Evolutionary conservation across 2,888 invertebrate species (phyloP).

Genomic region (Eucriotettix oculatus): DNA sequence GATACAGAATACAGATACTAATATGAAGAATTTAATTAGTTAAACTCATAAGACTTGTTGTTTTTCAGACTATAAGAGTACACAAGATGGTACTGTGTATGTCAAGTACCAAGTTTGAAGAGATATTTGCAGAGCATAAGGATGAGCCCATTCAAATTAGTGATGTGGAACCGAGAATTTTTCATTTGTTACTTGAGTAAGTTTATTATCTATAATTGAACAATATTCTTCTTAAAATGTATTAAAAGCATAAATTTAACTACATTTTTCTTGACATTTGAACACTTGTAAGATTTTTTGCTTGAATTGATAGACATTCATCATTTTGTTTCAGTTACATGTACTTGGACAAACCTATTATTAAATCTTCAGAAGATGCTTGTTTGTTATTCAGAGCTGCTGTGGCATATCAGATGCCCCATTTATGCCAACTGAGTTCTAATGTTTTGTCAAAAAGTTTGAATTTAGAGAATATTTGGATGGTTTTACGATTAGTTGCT

Average conservation of each 20-base stretch:
- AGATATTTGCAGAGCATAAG: background rate
- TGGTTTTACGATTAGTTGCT: background rate
- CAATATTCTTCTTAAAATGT: background rate
- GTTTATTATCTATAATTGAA: background rate
- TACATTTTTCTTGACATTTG: too few relatives aligned
- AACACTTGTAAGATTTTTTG: background rate
- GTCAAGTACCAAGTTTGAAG: constrained; percentile 6
- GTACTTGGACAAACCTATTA: constrained; percentile 1
- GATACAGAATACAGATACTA: too few relatives aligned
- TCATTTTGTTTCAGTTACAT: constrained; percentile 1
- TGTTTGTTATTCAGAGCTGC: constrained; percentile 1
- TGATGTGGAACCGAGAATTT: constrained; percentile 1
- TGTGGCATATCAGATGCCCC: background rate
- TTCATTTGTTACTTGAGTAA: constrained; percentile 2
- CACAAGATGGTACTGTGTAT: constrained; percentile 4
- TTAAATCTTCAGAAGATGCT: constrained; percentile 2
- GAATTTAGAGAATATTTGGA: constrained; percentile 2
- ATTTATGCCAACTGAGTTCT: constrained; percentile 1
- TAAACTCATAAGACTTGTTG: background rate
- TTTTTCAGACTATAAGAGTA: constrained; percentile 1
- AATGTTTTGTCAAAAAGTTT: background rate
- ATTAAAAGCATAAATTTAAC: too few relatives aligned
- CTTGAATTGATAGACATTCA: background rate
- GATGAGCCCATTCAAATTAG: background rate
- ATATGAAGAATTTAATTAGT: too few relatives aligned